Conservation (phyloP, 2,888 invertebrate genomes). For the Lochmaea capreae region DNA sequence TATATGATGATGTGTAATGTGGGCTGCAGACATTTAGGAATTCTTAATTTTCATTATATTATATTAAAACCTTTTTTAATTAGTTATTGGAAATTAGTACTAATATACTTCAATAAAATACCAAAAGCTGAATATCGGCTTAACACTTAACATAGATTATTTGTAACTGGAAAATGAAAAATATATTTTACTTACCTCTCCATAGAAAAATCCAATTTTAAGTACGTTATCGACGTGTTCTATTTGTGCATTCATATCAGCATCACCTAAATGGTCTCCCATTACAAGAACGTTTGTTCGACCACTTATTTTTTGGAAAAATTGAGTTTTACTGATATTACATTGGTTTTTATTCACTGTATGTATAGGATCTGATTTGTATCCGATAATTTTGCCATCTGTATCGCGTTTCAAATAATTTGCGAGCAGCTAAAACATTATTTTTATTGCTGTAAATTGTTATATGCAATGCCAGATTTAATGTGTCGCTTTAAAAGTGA, state of each 20-base stretch:
- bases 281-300: constrained; percentile 88
- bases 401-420: constrained; percentile 84
- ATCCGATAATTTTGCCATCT: constrained; percentile 73
- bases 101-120: too few relatives aligned
- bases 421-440: constrained; percentile 75
- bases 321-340: constrained; percentile 80
- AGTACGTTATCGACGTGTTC: constrained; percentile 74
- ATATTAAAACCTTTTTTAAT: too few relatives aligned
- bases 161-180: background rate
- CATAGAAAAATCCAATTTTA: constrained; percentile 80
- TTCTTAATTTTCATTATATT: too few relatives aligned
- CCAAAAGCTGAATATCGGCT: too few relatives aligned
- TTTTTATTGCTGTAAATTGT: too few relatives aligned
- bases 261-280: constrained; percentile 94
- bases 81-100: too few relatives aligned
- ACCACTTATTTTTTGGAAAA: constrained; percentile 77
- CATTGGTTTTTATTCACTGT: constrained; percentile 94
- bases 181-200: background rate
- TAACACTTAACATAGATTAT: too few relatives aligned
- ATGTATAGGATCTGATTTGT: constrained; percentile 86
- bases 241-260: constrained; percentile 91
- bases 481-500: too few relatives aligned
- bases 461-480: background rate
- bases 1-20: too few relatives aligned
- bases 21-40: too few relatives aligned